Evolutionary conservation across 35 echinoderm and acorn worm species (phyloP).

Genomic region (Apostichopus japonicus): DNA sequence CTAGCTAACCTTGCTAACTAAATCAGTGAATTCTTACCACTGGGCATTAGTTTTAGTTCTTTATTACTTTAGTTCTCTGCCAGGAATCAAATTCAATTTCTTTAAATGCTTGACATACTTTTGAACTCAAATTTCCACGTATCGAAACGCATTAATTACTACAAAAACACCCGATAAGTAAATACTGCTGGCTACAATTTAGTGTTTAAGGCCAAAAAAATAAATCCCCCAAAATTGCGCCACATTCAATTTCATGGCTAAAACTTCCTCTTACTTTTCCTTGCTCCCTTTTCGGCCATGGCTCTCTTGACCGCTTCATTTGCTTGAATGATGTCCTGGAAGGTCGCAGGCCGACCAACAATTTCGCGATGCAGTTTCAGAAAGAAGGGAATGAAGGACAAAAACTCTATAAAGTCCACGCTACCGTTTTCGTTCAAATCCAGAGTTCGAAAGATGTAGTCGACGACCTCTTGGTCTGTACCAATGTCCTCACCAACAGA

Average conservation of each 20-base stretch:
- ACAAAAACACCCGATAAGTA: too few relatives aligned
- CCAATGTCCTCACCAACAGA: conserved; percentile 66
- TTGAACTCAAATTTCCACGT: too few relatives aligned
- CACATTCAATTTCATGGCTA: background rate
- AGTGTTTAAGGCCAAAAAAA: too few relatives aligned
- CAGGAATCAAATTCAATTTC: too few relatives aligned
- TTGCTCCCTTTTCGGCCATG: conserved; percentile 5
- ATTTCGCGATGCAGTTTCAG: conserved; percentile 81
- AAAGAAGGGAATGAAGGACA: conserved; percentile 93
- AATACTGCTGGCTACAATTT: too few relatives aligned
- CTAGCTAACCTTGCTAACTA: too few relatives aligned
- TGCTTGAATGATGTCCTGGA: conserved; percentile 70
- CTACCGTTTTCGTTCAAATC: conserved; percentile 74
- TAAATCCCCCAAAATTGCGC: too few relatives aligned
- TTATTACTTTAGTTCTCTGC: too few relatives aligned
- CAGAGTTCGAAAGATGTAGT: conserved; percentile 81
- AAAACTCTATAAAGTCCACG: conserved; percentile 89
- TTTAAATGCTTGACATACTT: too few relatives aligned
- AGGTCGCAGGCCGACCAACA: conserved; percentile 64
- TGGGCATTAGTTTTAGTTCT: too few relatives aligned
- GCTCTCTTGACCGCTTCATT: conserved; percentile 68
- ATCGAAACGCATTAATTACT: too few relatives aligned
- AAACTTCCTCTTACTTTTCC: background rate
- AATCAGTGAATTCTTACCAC: too few relatives aligned
- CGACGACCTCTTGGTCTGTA: conserved; percentile 69